Percentiles rank a stretch among this genome's conserved stretches.
Evolutionary conservation across 2,888 invertebrate species (phyloP).

Genomic region (Latrodectus hesperus): DNA sequence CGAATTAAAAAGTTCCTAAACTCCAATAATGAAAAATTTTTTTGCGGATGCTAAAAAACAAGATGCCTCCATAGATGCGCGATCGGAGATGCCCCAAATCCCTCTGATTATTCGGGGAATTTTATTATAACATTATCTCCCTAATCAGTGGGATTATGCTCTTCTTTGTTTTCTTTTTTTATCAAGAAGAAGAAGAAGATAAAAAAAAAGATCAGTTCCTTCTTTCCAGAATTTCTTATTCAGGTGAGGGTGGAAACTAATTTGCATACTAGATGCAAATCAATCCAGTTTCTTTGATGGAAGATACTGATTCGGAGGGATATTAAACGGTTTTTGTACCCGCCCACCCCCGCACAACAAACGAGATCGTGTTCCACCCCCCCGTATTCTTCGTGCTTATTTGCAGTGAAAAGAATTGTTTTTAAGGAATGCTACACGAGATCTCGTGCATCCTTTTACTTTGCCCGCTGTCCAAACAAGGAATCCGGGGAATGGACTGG

Average conservation of each 20-base stretch:
- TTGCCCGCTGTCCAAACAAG: no score
- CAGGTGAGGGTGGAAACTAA: background rate
- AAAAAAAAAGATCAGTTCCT: background rate
- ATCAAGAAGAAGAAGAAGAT: background rate
- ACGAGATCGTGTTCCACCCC: background rate
- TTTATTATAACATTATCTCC: background rate
- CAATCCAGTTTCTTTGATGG: conserved; percentile 2
- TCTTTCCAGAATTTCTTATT: no score
- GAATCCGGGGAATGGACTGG: no score
- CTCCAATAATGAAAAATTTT: no score
- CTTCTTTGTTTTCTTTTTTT: background rate
- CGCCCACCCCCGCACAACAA: background rate
- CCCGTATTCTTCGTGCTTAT: no score
- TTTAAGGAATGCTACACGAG: no score
- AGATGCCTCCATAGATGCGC: no score
- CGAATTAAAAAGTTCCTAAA: no score
- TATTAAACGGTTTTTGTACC: conserved; percentile 13
- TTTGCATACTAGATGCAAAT: conserved; percentile 24
- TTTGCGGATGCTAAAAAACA: no score
- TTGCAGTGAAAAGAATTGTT: no score
- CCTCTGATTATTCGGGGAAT: background rate
- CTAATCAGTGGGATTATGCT: background rate
- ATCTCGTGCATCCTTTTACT: no score
- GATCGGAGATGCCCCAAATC: background rate
- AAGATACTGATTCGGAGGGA: background rate